phyloP scores from a whole-genome alignment of 1,140 invertebrate species.

The Laodelphax striatellus region DNA sequence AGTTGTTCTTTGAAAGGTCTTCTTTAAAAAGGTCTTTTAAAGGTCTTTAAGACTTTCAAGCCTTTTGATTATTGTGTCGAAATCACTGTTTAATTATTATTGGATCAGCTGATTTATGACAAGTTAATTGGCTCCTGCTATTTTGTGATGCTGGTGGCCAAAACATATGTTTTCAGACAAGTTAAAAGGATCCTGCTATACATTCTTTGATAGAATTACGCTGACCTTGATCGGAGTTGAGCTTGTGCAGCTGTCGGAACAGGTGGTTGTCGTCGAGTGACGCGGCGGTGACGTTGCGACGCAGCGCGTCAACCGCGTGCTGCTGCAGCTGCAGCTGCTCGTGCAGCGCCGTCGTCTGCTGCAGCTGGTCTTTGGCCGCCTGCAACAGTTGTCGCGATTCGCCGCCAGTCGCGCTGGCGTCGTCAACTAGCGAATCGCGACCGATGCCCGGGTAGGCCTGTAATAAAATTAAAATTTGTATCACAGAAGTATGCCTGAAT shows the following conservation, averaged over 20 bases:
- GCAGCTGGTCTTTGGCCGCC: constrained; percentile 11
- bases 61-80: too few species aligned
- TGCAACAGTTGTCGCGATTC: constrained; percentile 17
- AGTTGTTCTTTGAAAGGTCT: too few species aligned
- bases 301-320: constrained; percentile 34
- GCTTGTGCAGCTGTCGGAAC: constrained; percentile 33
- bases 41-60: too few species aligned
- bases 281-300: constrained; percentile 37
- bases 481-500: not conserved
- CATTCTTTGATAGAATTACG: too few species aligned
- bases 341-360: constrained; percentile 22
- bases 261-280: constrained; percentile 42
- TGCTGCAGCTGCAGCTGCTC: constrained; percentile 33
- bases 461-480: not conserved
- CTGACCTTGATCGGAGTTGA: constrained; percentile 15
- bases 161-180: too few species aligned
- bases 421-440: constrained; percentile 17
- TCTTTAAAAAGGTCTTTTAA: too few species aligned
- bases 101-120: too few species aligned
- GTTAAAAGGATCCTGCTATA: too few species aligned
- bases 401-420: constrained; percentile 27
- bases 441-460: constrained; percentile 18
- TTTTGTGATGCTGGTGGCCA: too few species aligned
- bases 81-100: too few species aligned
- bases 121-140: too few species aligned